A percentile compares a stretch with the other conserved stretches of the same genome.
Conservation (phyloP, 1,140 invertebrate genomes). For the Triops longicaudatus region DNA sequence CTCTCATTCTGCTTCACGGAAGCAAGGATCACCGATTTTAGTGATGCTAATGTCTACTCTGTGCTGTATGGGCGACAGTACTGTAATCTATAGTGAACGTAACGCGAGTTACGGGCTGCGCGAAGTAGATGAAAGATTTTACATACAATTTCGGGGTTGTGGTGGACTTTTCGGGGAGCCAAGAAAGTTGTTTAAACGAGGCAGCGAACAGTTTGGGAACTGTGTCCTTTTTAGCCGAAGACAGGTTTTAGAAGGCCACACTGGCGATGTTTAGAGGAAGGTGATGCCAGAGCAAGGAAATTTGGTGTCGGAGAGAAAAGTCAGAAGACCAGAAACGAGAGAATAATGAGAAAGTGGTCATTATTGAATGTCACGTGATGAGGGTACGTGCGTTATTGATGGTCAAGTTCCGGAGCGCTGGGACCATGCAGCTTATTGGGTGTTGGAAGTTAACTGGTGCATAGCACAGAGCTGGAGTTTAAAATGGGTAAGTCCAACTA, state of each 20-base stretch:
- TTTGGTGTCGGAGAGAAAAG: neutral
- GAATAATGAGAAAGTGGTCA: slow-evolving; percentile 11
- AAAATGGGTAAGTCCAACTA: neutral
- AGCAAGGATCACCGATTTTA: slow-evolving; percentile 11
- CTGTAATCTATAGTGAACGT: neutral
- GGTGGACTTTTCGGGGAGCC: neutral
- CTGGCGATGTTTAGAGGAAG: too few relatives aligned
- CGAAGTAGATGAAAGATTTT: neutral
- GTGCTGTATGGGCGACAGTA: neutral
- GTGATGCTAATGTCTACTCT: neutral
- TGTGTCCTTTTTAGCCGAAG: too few relatives aligned
- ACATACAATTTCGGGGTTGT: neutral
- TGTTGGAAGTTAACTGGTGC: neutral
- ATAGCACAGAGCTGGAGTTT: neutral
- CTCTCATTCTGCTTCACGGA: neutral
- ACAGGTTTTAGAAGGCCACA: too few relatives aligned
- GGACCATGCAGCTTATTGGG: neutral
- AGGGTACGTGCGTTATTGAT: neutral
- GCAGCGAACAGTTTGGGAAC: too few relatives aligned
- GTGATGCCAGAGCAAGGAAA: neutral
- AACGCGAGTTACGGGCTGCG: neutral
- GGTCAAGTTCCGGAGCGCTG: slow-evolving; percentile 2
- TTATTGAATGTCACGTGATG: slow-evolving; percentile 4
- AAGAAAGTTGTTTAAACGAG: neutral
- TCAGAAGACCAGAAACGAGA: neutral